Base-by-base conservation (phyloP, 1,140 invertebrate species). In the Drosophila azteca region DNA sequence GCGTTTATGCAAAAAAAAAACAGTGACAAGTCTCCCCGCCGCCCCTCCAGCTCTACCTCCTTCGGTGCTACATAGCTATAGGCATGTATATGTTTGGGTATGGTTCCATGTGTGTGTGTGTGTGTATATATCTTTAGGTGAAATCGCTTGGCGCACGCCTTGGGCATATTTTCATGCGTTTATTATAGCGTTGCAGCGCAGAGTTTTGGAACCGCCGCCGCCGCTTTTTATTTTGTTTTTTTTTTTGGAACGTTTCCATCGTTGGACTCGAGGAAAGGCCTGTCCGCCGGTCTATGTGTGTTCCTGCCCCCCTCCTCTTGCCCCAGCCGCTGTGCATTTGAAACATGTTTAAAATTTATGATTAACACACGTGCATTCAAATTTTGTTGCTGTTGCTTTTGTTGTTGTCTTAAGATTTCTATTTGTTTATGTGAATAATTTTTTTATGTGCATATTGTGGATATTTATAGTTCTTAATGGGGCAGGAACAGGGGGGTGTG, bases 331-430 rank as follows among this genome's bases (percentile, higher is more conserved):
- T 26, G 24, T 26, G 46, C 81, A 87, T 85, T 85, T 87, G 82
- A 87, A 85, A 85, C 81, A 85, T 85, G 82, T 78, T 75, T 85
- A 71, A 85, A 85, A 85, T 85, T 87, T 85, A 85, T 82, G 82
- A 78, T 87, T 77, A 81, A 71, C 62, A 75, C 83, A 85, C 81
- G 81, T 85, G 81, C 82, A 87, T 85, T 87, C 69, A 68, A 81
- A 87, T 82, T 63, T 20, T 20, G 17, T 20, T 20, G 1, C 1
- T 63, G 22, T 57, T 50, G 68, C 70, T 66, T 71, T 77, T 61
- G 67, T 73, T 52, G 45, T 70, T 74, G 45, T 77, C 73, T 67
- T 63, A 75, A 79, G 80, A 79, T 85, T 85, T 87, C 69, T 87
- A 85, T 85, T 87, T 87, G 68, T 78, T 77, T 78, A 77, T 87